A percentile compares a stretch with the other conserved stretches of the same genome.
Conservation (phyloP, 2,888 invertebrate species). For the Meteorus cinctellus region DNA sequence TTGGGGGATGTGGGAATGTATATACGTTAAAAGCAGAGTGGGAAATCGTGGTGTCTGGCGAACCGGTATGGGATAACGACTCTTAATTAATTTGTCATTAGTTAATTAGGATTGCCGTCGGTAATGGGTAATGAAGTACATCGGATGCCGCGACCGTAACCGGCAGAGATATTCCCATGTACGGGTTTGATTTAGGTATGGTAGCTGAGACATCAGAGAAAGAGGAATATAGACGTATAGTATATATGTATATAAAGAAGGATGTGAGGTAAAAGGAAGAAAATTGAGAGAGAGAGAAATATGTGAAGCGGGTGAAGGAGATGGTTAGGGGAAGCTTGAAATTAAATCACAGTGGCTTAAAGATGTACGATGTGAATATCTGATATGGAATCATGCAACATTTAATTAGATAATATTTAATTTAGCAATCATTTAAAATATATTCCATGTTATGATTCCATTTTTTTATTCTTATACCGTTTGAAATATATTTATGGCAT, state of each 20-base stretch:
- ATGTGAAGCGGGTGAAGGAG: neutral
- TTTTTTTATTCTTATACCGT: neutral
- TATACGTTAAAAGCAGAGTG: neutral
- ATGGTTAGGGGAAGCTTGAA: neutral
- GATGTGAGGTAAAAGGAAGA: neutral
- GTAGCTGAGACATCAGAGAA: conserved; percentile 26
- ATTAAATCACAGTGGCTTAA: neutral
- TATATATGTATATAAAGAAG: conserved; percentile 27
- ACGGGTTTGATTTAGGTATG: conserved; percentile 49
- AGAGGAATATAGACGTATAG: conserved; percentile 38
- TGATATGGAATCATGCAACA: conserved; percentile 14
- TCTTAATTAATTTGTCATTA: conserved; percentile 65
- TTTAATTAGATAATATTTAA: conserved; percentile 13
- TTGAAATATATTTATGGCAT: neutral
- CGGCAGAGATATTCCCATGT: conserved; percentile 46
- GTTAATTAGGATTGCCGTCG: conserved; percentile 57
- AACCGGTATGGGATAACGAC: conserved; percentile 59
- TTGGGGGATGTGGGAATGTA: conserved; percentile 3
- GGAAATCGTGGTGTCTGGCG: conserved; percentile 39
- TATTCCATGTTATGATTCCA: conserved; percentile 5
- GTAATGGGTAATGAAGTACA: conserved; percentile 55
- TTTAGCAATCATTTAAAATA: conserved; percentile 5
- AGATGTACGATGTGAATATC: conserved; percentile 13
- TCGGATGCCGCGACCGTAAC: conserved; percentile 46
- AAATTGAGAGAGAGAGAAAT: neutral